Evolutionary conservation across 2,113 vertebrate species (phyloP), one percentile per base, ranked within the genome.

Genomic region (Bos javanicus): DNA sequence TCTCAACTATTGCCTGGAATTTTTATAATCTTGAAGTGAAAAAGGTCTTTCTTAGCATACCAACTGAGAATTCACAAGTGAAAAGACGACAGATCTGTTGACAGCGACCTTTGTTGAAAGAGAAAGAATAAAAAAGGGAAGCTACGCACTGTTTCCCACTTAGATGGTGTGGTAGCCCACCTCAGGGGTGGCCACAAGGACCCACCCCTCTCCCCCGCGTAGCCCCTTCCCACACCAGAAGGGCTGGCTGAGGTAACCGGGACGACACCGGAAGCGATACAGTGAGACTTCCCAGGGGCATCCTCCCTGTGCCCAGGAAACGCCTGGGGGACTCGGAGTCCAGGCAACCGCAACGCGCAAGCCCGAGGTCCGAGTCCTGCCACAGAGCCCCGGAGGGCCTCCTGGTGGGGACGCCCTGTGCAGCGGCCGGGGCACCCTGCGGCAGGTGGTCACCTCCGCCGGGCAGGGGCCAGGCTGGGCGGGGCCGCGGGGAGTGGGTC

Each of bases 401-500:
- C 28, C 46, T 6, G 16, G 28, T 11, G 17, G 78, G 26, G 16
- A 33, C 5, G 1, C 46, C 46, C 28, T 17, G 46, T 1, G 46
- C 46, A 8, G 43, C 26, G 0, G 46, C 28, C 8, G 0, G 15
- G 43, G 8, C 15, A 17, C 46, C 16, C 78, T 3, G 16, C 15
- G 2, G 7, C 46, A 16, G 74, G 43, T 2, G 5, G 43, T 30
- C 74, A 48, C 74, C 26, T 17, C 43, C 26, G 1, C 10, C 9
- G 9, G 46, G 46, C 30, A 30, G 46, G 10, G 15, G 28, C 46
- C 46, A 21, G 78, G 78, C 17, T 52, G 16, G 28, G 17, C 0
- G 0, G 46, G 76, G 16, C 46, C 4, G 2, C 1, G 16, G 28
- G 28, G 17, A 17, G 48, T 16, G 0, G 17, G 46, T 4, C 78